Evolutionary conservation across 2,888 invertebrate species (phyloP).

Genomic region (Diaphora mendica): DNA sequence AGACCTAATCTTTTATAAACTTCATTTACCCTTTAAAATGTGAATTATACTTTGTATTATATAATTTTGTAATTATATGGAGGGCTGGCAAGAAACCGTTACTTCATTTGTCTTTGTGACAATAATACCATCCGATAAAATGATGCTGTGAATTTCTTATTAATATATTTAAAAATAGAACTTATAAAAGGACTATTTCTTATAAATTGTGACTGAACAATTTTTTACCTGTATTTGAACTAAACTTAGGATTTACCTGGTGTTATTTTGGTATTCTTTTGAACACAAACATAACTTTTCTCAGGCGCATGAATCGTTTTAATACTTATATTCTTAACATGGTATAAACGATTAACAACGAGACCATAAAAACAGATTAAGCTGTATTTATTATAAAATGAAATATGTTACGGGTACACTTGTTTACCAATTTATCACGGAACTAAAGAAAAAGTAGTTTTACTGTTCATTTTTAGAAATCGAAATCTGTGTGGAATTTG

Average conservation of each 20-base stretch:
- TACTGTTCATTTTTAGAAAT: background rate
- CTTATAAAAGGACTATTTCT: constrained; percentile 69
- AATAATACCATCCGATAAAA: constrained; percentile 59
- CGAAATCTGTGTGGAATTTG: background rate
- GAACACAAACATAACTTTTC: constrained; percentile 33
- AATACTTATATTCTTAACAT: constrained; percentile 4
- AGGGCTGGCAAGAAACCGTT: constrained; percentile 24
- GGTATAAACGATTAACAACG: background rate
- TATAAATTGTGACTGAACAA: constrained; percentile 80
- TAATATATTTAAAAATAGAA: constrained; percentile 54
- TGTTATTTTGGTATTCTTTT: constrained; percentile 78
- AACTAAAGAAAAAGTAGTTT: background rate
- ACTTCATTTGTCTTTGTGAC: constrained; percentile 53
- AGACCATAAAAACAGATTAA: background rate
- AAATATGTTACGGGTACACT: background rate
- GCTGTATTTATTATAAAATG: background rate
- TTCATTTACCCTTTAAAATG: constrained; percentile 36
- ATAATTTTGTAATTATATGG: constrained; percentile 43
- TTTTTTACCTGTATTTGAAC: constrained; percentile 80
- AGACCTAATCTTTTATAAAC: constrained; percentile 48
- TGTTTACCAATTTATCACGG: background rate
- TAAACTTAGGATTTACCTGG: constrained; percentile 70
- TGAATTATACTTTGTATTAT: constrained; percentile 32
- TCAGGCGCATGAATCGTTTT: constrained; percentile 55
- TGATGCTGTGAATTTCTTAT: constrained; percentile 67